Base-by-base conservation (phyloP, 2,888 invertebrate species). In the Cerceris rybyensis region DNA sequence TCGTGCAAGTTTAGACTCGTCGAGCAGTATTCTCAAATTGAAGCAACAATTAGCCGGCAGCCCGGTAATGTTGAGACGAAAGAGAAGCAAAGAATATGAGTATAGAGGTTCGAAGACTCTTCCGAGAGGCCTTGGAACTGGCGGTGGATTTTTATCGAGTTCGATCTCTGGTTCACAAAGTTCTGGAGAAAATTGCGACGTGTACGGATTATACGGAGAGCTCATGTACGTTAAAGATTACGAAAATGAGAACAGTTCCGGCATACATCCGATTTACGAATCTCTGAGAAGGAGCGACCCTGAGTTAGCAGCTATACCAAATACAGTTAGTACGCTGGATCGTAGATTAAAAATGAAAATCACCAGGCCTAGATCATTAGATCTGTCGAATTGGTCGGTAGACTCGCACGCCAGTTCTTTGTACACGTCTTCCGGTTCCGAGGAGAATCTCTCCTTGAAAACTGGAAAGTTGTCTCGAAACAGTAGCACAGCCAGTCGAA, bases 141-240 rank as follows among this genome's bases (percentile, higher is more conserved):
- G 95, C 68, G 93, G 92, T 1, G 93, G 94, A 13, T 91, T 93
- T 17, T 91, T 94, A 52, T 94, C 94, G 0, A 94, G 93, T 49
- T 94, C 94, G 0, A 93, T 93, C 54, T 93, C 94, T 7, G 94
- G 94, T 0, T 93, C 95, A 0, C 95, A 95, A 82, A 94, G 95
- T 75, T 94, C 94, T 0, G 95, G 95, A 13, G 94, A 94, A 67
- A 94, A 94, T 70, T 97, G 97, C 89, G 97, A 98, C 92, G 97
- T 98, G 0, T 98, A 98, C 90, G 98, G 97, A 0, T 93, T 98
- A 0, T 98, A 98, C 90, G 97, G 97, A 0, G 97, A 98, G 89
- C 93, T 98, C 71, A 97, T 98, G 95, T 97, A 97, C 91, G 96
- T 97, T 0, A 96, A 96, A 89, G 97, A 97, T 89, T 96, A 97